Evolutionary conservation across 1,140 invertebrate species (phyloP).

Genomic region (Musca vetustissima): DNA sequence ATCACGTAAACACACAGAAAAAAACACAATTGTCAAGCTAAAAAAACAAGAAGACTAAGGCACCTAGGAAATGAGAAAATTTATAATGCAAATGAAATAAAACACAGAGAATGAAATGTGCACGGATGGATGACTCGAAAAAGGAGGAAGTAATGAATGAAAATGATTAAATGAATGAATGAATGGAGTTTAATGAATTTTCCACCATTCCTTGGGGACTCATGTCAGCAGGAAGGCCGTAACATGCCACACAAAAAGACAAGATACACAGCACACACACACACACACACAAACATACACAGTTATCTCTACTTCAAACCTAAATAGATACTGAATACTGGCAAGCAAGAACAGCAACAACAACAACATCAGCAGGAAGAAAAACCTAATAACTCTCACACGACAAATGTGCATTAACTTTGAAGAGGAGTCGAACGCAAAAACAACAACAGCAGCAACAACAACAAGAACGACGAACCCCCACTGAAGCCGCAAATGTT

Average conservation of each 20-base stretch:
- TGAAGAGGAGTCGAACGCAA: neutral
- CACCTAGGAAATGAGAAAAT: neutral
- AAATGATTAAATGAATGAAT: conserved; percentile 11
- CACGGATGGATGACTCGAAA: neutral
- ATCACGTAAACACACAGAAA: too few relatives aligned
- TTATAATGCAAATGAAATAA: too few relatives aligned
- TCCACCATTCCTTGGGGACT: conserved; percentile 20
- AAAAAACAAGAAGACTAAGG: too few relatives aligned
- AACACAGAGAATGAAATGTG: neutral
- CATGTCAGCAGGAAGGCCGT: conserved; percentile 1
- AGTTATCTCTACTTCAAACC: neutral
- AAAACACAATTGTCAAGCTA: too few relatives aligned
- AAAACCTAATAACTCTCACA: neutral
- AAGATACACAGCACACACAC: neutral
- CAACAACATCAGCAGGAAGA: too few relatives aligned
- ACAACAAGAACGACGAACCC: neutral
- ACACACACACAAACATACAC: neutral
- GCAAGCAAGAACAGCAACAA: neutral
- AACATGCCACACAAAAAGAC: conserved; percentile 6
- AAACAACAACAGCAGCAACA: neutral
- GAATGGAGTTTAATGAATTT: conserved; percentile 23
- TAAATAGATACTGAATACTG: neutral
- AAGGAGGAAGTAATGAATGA: neutral
- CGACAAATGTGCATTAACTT: neutral
- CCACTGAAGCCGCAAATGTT: conserved; percentile 21